Evolutionary conservation across 2,888 invertebrate species (phyloP).

Genomic region (Trichogramma dendrolimi): DNA sequence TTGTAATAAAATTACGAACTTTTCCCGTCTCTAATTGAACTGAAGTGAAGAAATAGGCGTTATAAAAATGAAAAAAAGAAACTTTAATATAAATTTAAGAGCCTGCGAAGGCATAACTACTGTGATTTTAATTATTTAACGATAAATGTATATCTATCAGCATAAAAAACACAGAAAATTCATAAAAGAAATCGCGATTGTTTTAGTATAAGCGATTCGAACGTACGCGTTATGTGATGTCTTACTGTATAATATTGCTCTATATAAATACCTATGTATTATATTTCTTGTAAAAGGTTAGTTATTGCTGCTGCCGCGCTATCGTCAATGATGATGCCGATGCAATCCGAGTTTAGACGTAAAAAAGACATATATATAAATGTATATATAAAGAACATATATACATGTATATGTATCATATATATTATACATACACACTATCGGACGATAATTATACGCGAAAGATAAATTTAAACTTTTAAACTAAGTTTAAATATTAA

Average conservation of each 20-base stretch:
- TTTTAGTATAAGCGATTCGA: constrained; percentile 27
- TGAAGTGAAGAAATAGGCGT: constrained; percentile 42
- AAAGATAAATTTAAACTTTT: no score
- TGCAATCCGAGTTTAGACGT: constrained; percentile 31
- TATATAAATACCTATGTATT: constrained; percentile 53
- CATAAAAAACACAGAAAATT: constrained; percentile 29
- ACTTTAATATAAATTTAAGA: constrained; percentile 50
- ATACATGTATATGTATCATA: background rate
- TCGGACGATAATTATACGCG: constrained; percentile 19
- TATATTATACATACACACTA: constrained; percentile 1
- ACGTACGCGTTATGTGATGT: constrained; percentile 50
- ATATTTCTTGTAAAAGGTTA: constrained; percentile 48
- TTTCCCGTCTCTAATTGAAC: no score
- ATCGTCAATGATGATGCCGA: constrained; percentile 37
- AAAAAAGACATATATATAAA: constrained; percentile 8
- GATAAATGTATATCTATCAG: constrained; percentile 35
- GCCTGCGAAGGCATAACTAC: constrained; percentile 53
- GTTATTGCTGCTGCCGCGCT: constrained; percentile 42
- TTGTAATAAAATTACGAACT: no score
- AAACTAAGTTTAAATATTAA: constrained; percentile 8
- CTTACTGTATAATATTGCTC: constrained; percentile 52
- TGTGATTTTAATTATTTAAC: constrained; percentile 54
- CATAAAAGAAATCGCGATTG: constrained; percentile 41
- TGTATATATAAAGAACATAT: background rate
- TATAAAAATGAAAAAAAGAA: constrained; percentile 31